Base-by-base conservation (phyloP, 2,113 vertebrate species). In the Enhydra lutris region DNA sequence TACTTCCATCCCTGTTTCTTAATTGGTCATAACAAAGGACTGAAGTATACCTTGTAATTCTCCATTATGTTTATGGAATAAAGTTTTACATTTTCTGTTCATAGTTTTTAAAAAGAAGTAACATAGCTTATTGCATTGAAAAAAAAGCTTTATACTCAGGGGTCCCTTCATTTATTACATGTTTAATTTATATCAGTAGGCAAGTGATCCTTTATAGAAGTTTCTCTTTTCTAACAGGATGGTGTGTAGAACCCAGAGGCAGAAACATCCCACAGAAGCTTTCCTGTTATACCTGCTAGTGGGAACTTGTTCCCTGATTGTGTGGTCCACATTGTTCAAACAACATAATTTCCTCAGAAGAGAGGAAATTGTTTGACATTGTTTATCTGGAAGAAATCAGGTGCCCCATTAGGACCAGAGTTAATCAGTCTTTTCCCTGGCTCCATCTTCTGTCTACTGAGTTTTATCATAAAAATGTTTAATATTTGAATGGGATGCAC, bases 101-200 rank as follows among this genome's bases (percentile, higher is more conserved):
- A 87, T 76, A 57, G 10, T 87, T 91, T 96, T 81, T 85, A 7
- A 71, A 57, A 94, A 91, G 42, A 96, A 84, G 67, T 95, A 78
- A 90, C 42, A 57, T 52, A 31, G 18, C 76, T 81, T 39, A 80
- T 74, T 94, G 31, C 20, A 87, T n/a, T 87, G 42, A 42, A 42
- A 52, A 94, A 85, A 89, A 86, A 74, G 52, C 36, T 81, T 45
- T 81, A 63, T 81, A n/a, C 42, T 74, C 36, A 87, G 65, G 36
- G 47, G 18, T 31, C 36, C n/a, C 36, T 91, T 82, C 63, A 80
- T 45, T 94, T 87, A 47, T 67, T 86, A 73, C 20, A 7, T 59
- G 31, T 67, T 83, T 94, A 63, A 81, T 63, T 50, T 42, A 80
- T 36, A 39, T 69, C 59, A 71, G 34, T 94, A 42, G 20, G 61